Evolutionary conservation across 2,888 invertebrate species (phyloP), one percentile per base, ranked within the genome.

Genomic region (Oxystoma pomonae): DNA sequence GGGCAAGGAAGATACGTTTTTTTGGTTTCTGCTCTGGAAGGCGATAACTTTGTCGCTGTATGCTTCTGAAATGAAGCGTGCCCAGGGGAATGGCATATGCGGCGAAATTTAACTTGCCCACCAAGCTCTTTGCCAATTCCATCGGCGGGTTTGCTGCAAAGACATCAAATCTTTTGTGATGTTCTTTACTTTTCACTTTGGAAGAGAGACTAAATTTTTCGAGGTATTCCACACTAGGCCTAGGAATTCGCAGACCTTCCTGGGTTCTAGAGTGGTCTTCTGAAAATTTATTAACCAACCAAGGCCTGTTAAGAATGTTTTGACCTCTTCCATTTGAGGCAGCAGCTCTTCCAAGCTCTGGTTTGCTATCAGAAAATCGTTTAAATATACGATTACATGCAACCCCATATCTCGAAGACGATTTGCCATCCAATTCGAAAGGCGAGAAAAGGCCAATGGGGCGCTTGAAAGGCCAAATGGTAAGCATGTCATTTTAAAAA

Each of bases 221-320:
- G n/a, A n/a, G n/a, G n/a, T 67, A 50, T 68, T 60, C 68, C 65
- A 67, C n/a, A n/a, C n/a, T n/a, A n/a, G n/a, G 20, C 69, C 55
- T 0, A 68, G 62, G n/a, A 63, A 51, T 5, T 65, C 64, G 18
- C n/a, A n/a, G n/a, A n/a, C n/a, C n/a, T n/a, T n/a, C n/a, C n/a
- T n/a, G n/a, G n/a, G 63, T 5, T 17, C 21, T 17, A 56, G 1
- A 12, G 57, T 16, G 1, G 66, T 65, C 51, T 68, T 68, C 19
- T 18, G 20, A 19, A 16, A 21, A 59, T 68, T 68, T 16, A 69
- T 16, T 35, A 35, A 35, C 35, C 35, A 35, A 35, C 35, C 35
- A 3, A 35, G 3, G 3, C 35, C 12, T 12, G 3, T 3, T 3
- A 35, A 35, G 3, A 35, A 35, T 7, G 3, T 20, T 19, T 64